Evolutionary conservation across 92 coral and sea anemone species (phyloP), one percentile per base, ranked within the genome.

Genomic region (Montipora capitata): DNA sequence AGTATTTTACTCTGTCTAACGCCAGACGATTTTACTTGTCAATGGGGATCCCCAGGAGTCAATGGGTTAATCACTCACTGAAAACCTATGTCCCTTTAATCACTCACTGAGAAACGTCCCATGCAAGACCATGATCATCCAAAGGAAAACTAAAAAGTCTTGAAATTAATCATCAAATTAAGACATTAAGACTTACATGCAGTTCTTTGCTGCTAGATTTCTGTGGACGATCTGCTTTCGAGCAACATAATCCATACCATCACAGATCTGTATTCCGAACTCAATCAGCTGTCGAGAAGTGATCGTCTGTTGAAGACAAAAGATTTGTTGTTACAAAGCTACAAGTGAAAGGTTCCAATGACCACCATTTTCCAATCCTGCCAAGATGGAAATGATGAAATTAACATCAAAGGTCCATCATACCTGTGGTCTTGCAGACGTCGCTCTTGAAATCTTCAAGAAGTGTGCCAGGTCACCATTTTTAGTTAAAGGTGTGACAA

Each of bases 201-300:
- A 95, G 81, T 85, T 86, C 68, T 74, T 81, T 45, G 98, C 84
- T 42, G 90, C 82, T 14, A 95, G 89, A 51, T 80, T 80, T 72
- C 88, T 74, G 74, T 85, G 94, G 14, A 94, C 93, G 72, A 87
- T 63, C 68, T 88, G 78, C 57, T 91, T 89, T 52, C 58, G 83
- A 35, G 85, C 59, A n/a, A 95, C 80, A 72, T 90, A 95, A 16
- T 95, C 93, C 96, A 95, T 90, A 67, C 89, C 96, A 40, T 68
- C 77, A 63, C 96, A 89, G 39, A 95, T 87, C 76, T 90, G 87
- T 76, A 76, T 58, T 57, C 88, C 94, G 75, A 95, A 83, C 70
- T 84, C 44, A 13, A 95, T 52, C n/a, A 92, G 78, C 35, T 88
- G 85, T 6, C 71, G 17, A 14, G 92, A 88, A 12, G 84, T 88